phyloP scores from a whole-genome alignment of 2,113 vertebrate species.

The Conger conger region DNA sequence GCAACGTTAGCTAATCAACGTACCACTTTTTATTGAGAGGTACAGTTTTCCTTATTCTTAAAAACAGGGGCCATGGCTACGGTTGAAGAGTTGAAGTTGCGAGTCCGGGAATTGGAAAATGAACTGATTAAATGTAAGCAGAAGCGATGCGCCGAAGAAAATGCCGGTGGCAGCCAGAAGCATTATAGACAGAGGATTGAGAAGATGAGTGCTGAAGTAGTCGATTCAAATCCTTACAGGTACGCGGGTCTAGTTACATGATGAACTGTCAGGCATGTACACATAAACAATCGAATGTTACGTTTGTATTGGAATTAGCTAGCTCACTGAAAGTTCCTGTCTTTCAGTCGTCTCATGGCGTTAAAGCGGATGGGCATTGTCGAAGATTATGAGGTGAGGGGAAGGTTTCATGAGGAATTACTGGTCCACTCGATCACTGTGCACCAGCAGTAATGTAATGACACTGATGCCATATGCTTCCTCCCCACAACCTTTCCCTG shows the following conservation, averaged over 20 bases:
- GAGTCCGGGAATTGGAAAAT: conserved; percentile 80
- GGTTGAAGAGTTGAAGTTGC: conserved; percentile 75
- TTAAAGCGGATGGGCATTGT: conserved; percentile 98
- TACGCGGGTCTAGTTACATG: conserved; percentile 39
- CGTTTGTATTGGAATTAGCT: neutral
- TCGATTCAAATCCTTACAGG: conserved; percentile 96
- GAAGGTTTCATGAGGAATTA: neutral
- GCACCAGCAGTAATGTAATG: neutral
- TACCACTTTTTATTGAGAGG: neutral
- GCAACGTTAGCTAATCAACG: too few relatives aligned
- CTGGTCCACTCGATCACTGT: conserved; percentile 23
- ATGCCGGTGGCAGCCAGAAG: conserved; percentile 45
- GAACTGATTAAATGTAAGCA: conserved; percentile 78
- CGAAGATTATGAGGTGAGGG: conserved; percentile 88
- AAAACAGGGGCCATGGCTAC: conserved; percentile 58
- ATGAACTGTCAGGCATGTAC: neutral
- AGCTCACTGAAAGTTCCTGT: conserved; percentile 15
- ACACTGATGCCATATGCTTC: conserved; percentile 23
- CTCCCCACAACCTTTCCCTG: conserved; percentile 13
- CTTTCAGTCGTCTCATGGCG: conserved; percentile 89
- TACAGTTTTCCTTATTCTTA: neutral
- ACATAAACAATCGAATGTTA: neutral
- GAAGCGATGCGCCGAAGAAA: conserved; percentile 39
- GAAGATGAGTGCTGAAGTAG: conserved; percentile 88
- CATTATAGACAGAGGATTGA: conserved; percentile 74